A percentile compares a stretch with the other conserved stretches of the same genome.
Evolutionary conservation across 2,888 invertebrate species (phyloP).

Genomic region (Chorisops tibialis): DNA sequence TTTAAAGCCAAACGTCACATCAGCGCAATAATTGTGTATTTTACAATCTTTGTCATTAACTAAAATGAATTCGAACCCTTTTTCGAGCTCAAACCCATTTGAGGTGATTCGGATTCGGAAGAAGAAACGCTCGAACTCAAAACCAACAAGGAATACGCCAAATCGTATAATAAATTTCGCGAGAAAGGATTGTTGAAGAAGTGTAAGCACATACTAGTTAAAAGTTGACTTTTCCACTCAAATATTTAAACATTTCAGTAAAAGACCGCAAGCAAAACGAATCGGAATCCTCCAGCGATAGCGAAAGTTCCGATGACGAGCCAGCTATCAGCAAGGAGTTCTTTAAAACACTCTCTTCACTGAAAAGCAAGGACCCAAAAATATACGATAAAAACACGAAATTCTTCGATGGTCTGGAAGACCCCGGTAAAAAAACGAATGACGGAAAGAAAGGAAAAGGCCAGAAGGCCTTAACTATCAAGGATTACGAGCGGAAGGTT

Average conservation of each 20-base stretch:
- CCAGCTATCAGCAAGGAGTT: constrained; percentile 60
- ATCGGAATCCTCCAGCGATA: constrained; percentile 41
- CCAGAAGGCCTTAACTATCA: constrained; percentile 62
- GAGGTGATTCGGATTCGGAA: constrained; percentile 58
- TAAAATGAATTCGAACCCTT: too few relatives aligned
- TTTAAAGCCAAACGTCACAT: too few relatives aligned
- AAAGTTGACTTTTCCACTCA: too few relatives aligned
- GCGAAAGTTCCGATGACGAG: constrained; percentile 44
- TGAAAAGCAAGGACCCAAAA: constrained; percentile 84
- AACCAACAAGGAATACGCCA: constrained; percentile 78
- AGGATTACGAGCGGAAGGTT: constrained; percentile 76
- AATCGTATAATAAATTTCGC: constrained; percentile 77
- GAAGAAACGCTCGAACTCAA: constrained; percentile 56
- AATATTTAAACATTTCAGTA: constrained; percentile 41
- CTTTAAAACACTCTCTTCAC: constrained; percentile 75
- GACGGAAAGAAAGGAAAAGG: constrained; percentile 46
- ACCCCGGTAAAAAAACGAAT: constrained; percentile 29
- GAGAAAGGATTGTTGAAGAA: constrained; percentile 83
- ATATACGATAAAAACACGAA: constrained; percentile 76
- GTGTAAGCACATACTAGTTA: constrained; percentile 58
- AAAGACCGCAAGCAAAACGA: constrained; percentile 45
- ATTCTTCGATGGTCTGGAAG: constrained; percentile 62
- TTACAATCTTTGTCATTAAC: too few relatives aligned
- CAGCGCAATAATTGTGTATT: too few relatives aligned
- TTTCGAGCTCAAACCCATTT: constrained; percentile 54